phyloP scores from a whole-genome alignment of 1,140 invertebrate genomes.

The Drosophila kikkawai region DNA sequence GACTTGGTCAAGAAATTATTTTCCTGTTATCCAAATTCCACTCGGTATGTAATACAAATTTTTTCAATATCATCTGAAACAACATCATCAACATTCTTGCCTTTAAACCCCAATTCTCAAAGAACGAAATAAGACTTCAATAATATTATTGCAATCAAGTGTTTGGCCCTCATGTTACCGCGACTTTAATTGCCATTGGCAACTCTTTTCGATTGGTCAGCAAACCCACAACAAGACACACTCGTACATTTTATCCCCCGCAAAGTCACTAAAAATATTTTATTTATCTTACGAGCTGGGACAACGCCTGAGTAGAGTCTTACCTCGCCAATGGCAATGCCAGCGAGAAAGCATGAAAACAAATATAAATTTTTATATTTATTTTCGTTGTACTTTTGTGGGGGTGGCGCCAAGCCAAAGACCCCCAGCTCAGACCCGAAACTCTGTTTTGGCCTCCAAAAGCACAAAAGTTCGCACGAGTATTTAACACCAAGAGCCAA shows the following conservation, averaged over 20 bases:
- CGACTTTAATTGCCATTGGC: slow-evolving; percentile 35
- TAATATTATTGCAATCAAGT: slow-evolving; percentile 38
- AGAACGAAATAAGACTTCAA: slow-evolving; percentile 9
- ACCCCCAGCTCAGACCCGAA: slow-evolving; percentile 32
- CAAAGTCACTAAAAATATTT: slow-evolving; percentile 50
- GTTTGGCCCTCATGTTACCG: slow-evolving; percentile 10
- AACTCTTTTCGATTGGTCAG: slow-evolving; percentile 43
- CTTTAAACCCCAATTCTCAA: not conserved
- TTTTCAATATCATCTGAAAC: not conserved
- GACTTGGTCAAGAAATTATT: not conserved
- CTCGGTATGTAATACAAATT: no score
- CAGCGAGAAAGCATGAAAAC: slow-evolving; percentile 68
- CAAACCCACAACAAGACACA: slow-evolving; percentile 7
- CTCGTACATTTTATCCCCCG: slow-evolving; percentile 29
- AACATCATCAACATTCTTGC: not conserved
- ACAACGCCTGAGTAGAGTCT: slow-evolving; percentile 51
- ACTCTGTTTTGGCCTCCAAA: slow-evolving; percentile 65
- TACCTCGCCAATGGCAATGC: slow-evolving; percentile 68
- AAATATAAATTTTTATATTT: slow-evolving; percentile 61
- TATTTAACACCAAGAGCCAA: slow-evolving; percentile 69
- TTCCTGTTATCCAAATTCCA: not conserved
- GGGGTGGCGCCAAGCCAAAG: slow-evolving; percentile 68
- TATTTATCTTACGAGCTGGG: slow-evolving; percentile 58
- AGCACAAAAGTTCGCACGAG: slow-evolving; percentile 75
- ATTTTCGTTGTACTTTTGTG: slow-evolving; percentile 53